Evolutionary conservation across 2,888 invertebrate genomes (phyloP).

Genomic region (Cremastinae sp.): DNA sequence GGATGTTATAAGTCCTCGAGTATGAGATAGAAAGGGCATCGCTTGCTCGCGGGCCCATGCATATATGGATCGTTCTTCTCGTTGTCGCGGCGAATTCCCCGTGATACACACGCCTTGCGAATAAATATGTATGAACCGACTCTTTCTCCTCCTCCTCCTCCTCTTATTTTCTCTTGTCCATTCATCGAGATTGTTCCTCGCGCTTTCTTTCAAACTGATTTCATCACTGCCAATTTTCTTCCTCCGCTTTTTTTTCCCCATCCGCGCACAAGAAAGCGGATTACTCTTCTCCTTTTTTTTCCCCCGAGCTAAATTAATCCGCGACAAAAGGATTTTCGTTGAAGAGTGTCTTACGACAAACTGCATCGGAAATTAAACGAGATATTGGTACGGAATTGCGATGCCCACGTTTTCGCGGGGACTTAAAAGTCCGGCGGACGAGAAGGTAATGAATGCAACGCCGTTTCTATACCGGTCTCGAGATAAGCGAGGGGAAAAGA

Average conservation of each 20-base stretch:
- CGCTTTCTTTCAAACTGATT: conserved; percentile 59
- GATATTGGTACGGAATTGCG: conserved; percentile 1
- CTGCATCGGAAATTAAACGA: too few species aligned
- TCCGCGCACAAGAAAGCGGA: too few species aligned
- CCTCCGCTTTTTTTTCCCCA: too few species aligned
- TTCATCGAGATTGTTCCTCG: conserved; percentile 71
- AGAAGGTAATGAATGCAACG: conserved; percentile 20
- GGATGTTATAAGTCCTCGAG: conserved; percentile 39
- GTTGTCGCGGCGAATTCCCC: conserved; percentile 65
- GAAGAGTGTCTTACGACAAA: too few species aligned
- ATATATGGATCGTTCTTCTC: conserved; percentile 70
- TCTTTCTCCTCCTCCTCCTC: background rate
- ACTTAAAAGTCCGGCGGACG: background rate
- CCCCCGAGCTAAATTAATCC: background rate
- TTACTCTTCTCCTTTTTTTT: conserved; percentile 26
- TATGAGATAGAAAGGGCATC: conserved; percentile 64
- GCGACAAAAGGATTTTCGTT: too few species aligned
- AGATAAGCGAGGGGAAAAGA: too few species aligned
- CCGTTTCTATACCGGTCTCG: conserved; percentile 3
- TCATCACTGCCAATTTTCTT: conserved; percentile 10
- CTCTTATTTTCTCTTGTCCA: conserved; percentile 44
- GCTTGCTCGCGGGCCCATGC: conserved; percentile 66
- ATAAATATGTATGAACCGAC: conserved; percentile 71
- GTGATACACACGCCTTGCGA: conserved; percentile 69
- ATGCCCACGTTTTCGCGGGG: background rate